Base-by-base conservation (phyloP, 2,797 vertebrate genomes). In the Catharus ustulatus region DNA sequence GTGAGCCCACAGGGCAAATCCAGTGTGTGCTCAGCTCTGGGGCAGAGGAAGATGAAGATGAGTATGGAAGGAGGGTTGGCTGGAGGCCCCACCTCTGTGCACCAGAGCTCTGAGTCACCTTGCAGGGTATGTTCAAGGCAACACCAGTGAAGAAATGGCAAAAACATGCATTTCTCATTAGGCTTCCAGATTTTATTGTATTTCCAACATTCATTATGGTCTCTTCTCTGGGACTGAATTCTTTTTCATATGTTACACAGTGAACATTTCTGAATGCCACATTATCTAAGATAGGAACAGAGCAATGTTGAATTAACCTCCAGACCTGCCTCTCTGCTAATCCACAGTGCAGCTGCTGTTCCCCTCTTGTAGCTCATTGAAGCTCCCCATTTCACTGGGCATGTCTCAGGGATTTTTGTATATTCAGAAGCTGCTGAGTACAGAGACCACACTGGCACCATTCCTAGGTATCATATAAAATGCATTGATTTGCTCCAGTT, bases 271-370 rank as follows among this genome's bases (percentile, higher is more conserved):
- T 91, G 68, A 86, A 81, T 21, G 42, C 1, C 48, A 16, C 32
- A 9, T 73, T 69, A 90, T n/a, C 62, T 57, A 29, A n/a, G 24
- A 54, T 1, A 89, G 34, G 24, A 79, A 68, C 61, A 59, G 26
- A 63, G 19, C 6, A 48, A 63, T 49, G 32, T 32, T n/a, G 84
- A 91, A 87, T 88, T 91, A 84, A 94, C 74, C 45, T 82, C 48
- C 55, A 72, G 51, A 86, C 40, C 43, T 62, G 27, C 24, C 54
- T 83, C 20, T 34, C 61, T 18, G 15, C 18, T 73, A 84, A 91
- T 40, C 69, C 51, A 79, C 29, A 78, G 24, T 30, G 22, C 18
- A 81, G n/a, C 24, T 72, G 34, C 29, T 86, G 12, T n/a, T 86
- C 54, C 40, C 78, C 11, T 8, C 51, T 66, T 57, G 9, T 20